These are phyloP conservation scores for Chloroceryle inda DNA, from an alignment of 2,797 vertebrate genomes.

Conservation along the genomic window DNA sequence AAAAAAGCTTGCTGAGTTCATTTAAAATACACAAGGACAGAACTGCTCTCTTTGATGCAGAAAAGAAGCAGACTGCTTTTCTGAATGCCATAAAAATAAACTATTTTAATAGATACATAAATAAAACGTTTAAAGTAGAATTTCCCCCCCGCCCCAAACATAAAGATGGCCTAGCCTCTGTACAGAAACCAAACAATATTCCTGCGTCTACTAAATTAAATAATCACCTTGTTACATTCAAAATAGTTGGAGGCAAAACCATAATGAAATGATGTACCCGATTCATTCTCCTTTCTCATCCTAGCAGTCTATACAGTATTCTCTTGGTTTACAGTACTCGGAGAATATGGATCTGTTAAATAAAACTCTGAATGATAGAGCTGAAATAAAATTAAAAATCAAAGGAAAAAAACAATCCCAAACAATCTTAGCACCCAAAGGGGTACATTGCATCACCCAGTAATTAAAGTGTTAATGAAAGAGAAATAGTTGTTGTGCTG, in stretches of 20 bases:
- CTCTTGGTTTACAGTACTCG: constrained; percentile 76
- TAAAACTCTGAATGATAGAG: constrained; percentile 51
- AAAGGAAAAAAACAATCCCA: background rate
- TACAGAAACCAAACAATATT: constrained; percentile 60
- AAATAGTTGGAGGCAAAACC: constrained; percentile 57
- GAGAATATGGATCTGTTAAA: constrained; percentile 61
- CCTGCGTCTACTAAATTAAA: constrained; percentile 62
- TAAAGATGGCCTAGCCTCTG: constrained; percentile 62
- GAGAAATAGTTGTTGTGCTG: constrained; percentile 47
- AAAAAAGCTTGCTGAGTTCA: background rate
- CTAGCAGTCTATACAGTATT: constrained; percentile 67
- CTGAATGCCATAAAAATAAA: constrained; percentile 80
- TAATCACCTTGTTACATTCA: constrained; percentile 74
- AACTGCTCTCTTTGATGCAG: background rate
- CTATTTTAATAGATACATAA: constrained; percentile 83
- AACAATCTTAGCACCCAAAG: background rate
- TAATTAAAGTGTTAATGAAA: constrained; percentile 26
- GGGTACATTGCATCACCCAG: background rate
- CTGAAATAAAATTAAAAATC: constrained; percentile 53
- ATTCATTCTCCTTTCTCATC: constrained; percentile 39
- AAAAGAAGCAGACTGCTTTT: constrained; percentile 53
- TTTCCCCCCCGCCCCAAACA: background rate
- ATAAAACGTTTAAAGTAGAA: constrained; percentile 75
- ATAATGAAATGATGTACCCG: constrained; percentile 36
- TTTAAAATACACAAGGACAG: background rate